A percentile compares a stretch with the other conserved stretches of the same genome.
Evolutionary conservation across 2,113 vertebrate species (phyloP).

Genomic region (Mus pahari): DNA sequence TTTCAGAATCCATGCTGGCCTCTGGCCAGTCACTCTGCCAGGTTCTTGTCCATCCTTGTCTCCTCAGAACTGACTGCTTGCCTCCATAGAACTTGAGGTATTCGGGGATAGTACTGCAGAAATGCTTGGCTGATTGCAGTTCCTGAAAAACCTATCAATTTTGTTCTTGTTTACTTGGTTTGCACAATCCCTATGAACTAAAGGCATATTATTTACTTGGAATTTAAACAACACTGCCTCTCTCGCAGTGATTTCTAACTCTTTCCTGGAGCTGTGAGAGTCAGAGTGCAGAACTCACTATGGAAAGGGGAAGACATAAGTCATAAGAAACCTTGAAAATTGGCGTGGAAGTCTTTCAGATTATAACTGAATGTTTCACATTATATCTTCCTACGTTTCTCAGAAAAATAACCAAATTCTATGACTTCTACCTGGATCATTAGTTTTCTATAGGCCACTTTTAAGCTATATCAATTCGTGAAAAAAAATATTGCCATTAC

Average conservation of each 20-base stretch:
- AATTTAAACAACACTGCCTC: background rate
- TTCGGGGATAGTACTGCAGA: background rate
- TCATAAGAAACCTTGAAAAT: background rate
- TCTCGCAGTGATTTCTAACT: background rate
- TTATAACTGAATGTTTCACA: background rate
- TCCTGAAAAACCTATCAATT: background rate
- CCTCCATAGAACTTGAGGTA: background rate
- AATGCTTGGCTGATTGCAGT: background rate
- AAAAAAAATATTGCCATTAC: background rate
- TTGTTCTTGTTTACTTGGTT: background rate
- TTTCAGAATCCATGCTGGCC: background rate
- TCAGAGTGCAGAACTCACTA: background rate
- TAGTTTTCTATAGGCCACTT: background rate
- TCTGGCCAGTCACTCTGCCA: background rate
- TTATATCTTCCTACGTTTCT: background rate
- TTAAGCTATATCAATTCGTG: background rate
- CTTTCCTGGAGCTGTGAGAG: background rate
- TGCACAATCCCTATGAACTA: background rate
- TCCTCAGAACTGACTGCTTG: background rate
- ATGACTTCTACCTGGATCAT: background rate
- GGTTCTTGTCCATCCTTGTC: background rate
- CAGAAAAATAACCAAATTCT: slow-evolving; percentile 3
- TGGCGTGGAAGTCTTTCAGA: background rate
- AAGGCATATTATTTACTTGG: background rate
- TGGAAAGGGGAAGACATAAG: background rate